These are phyloP conservation scores for Microtus richardsoni DNA, from an alignment of 2,113 vertebrate species.

Conservation along the genomic window DNA sequence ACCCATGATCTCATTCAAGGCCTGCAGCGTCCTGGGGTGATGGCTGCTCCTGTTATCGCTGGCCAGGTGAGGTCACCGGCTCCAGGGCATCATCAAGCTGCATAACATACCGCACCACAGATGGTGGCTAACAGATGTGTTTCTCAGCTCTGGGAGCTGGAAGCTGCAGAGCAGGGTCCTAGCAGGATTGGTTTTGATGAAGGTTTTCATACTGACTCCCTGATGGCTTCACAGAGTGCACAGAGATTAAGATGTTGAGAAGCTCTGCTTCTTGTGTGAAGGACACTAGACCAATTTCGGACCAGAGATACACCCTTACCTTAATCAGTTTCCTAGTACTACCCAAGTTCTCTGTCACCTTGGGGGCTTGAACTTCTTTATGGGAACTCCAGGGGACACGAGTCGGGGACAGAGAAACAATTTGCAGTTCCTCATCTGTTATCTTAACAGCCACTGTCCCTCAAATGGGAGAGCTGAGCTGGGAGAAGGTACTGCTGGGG, in stretches of 20 bases:
- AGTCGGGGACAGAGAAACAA: neutral
- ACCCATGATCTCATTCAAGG: neutral
- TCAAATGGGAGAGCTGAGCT: neutral
- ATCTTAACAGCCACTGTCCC: neutral
- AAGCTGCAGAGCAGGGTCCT: neutral
- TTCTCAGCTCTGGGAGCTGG: neutral
- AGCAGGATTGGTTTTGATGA: neutral
- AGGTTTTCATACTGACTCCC: neutral
- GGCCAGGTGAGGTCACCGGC: neutral
- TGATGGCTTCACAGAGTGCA: neutral
- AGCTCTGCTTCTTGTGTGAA: neutral
- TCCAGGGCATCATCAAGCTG: neutral
- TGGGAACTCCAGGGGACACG: neutral
- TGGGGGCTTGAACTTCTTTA: neutral
- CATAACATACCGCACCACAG: neutral
- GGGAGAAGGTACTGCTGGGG: neutral
- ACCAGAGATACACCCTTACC: neutral
- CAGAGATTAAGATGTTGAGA: neutral
- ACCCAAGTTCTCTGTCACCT: neutral
- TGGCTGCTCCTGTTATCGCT: neutral
- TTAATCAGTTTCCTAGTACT: neutral
- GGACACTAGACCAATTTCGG: neutral
- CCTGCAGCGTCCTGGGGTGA: neutral
- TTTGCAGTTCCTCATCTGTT: neutral
- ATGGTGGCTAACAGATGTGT: too few relatives aligned